Conservation (phyloP, 2,888 invertebrate genomes). For the Entomobrya multifasciata region DNA sequence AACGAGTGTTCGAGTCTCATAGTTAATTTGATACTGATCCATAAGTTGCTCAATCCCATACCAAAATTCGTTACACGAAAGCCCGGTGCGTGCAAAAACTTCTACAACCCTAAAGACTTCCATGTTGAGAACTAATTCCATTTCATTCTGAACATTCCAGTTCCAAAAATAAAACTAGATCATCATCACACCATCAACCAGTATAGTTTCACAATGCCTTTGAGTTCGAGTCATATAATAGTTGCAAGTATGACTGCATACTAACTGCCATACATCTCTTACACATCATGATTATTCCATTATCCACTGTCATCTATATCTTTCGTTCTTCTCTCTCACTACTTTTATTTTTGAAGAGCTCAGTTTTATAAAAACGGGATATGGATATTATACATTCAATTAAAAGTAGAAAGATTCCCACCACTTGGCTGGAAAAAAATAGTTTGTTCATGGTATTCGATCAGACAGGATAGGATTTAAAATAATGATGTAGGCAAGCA, state of each 20-base stretch:
- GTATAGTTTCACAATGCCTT: background rate
- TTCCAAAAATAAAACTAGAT: slow-evolving; percentile 15
- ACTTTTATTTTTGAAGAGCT: too few species aligned
- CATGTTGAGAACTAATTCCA: slow-evolving; percentile 31
- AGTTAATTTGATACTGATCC: background rate
- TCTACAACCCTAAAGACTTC: slow-evolving; percentile 54
- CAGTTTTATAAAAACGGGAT: too few species aligned
- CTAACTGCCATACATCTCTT: too few species aligned
- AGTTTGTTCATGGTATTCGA: slow-evolving; percentile 15
- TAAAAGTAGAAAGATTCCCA: background rate
- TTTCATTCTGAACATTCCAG: background rate
- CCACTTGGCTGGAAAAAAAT: background rate
- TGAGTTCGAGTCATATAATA: too few species aligned
- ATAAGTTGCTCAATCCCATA: too few species aligned
- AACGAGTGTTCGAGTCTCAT: background rate
- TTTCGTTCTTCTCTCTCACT: too few species aligned
- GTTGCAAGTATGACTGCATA: too few species aligned
- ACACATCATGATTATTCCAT: too few species aligned
- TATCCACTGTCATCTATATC: too few species aligned
- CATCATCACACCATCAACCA: background rate
- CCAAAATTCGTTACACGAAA: too few species aligned
- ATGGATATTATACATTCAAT: too few species aligned
- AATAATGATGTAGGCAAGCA: background rate
- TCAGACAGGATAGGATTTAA: background rate
- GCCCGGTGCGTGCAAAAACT: slow-evolving; percentile 55